Percentiles rank a stretch among this genome's conserved stretches.
These are phyloP conservation scores for Limenitis camilla DNA, from an alignment of 2,888 invertebrate species.

Conservation along the genomic window DNA sequence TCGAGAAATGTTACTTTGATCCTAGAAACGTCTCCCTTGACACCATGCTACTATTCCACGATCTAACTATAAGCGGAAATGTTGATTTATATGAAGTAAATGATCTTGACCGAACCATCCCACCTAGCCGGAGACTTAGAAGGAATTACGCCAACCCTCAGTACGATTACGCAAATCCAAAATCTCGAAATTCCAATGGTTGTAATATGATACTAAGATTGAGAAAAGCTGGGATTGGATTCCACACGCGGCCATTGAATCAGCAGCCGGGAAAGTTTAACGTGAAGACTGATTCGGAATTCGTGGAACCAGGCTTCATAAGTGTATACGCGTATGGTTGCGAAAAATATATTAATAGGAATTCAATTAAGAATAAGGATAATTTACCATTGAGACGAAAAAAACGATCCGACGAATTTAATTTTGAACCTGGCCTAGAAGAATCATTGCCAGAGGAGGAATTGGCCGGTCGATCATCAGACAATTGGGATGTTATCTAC, in stretches of 20 bases:
- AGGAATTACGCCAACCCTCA: conserved; percentile 58
- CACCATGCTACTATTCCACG: conserved; percentile 84
- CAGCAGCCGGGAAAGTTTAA: conserved; percentile 81
- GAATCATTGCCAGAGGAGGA: conserved; percentile 33
- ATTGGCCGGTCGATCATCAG: conserved; percentile 41
- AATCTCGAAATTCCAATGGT: conserved; percentile 62
- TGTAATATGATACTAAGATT: conserved; percentile 87
- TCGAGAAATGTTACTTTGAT: conserved; percentile 85
- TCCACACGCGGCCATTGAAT: conserved; percentile 81
- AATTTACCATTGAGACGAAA: conserved; percentile 49
- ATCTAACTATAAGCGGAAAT: conserved; percentile 84
- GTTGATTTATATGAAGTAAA: conserved; percentile 76
- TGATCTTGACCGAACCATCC: conserved; percentile 52
- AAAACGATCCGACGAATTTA: conserved; percentile 59
- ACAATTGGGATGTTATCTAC: conserved; percentile 53
- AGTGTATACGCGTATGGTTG: conserved; percentile 91
- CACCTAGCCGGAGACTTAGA: conserved; percentile 43
- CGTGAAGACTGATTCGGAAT: conserved; percentile 86
- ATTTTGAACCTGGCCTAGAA: conserved; percentile 51
- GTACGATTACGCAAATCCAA: conserved; percentile 42
- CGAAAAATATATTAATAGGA: conserved; percentile 72
- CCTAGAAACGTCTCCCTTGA: conserved; percentile 83
- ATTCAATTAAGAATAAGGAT: conserved; percentile 56
- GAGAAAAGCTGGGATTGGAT: conserved; percentile 85
- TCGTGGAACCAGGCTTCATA: conserved; percentile 88